phyloP scores from a whole-genome alignment of 2,113 vertebrate genomes.

The Oncorhynchus masou region DNA sequence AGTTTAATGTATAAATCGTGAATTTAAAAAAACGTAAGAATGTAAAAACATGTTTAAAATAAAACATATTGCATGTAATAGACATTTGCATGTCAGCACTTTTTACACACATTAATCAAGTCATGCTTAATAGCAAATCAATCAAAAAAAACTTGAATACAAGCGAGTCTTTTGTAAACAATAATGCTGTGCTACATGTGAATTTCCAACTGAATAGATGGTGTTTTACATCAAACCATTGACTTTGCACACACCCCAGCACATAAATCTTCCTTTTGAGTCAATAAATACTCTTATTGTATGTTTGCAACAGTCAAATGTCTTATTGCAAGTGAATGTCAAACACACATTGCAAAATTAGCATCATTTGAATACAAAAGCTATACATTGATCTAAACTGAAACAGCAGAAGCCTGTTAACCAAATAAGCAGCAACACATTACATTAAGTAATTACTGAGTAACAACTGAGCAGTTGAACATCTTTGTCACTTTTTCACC shows the following conservation, averaged over 20 bases:
- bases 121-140: slow-evolving; percentile 32
- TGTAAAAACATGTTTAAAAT: slow-evolving; percentile 26
- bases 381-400: slow-evolving; percentile 48
- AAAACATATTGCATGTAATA: slow-evolving; percentile 54
- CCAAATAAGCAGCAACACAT: slow-evolving; percentile 55
- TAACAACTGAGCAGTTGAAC: slow-evolving; percentile 7
- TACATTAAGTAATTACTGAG: slow-evolving; percentile 39
- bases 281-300: slow-evolving; percentile 19
- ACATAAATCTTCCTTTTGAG: slow-evolving; percentile 6
- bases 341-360: slow-evolving; percentile 5
- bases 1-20: slow-evolving; percentile 18
- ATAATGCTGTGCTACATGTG: slow-evolving; percentile 42
- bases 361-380: slow-evolving; percentile 19
- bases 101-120: slow-evolving; percentile 19
- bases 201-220: slow-evolving; percentile 21
- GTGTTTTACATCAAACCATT: slow-evolving; percentile 1
- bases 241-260: slow-evolving; percentile 27
- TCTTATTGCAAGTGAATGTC: slow-evolving; percentile 22
- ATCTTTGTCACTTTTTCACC: neutral
- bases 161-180: slow-evolving; percentile 49
- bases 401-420: slow-evolving; percentile 50
- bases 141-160: neutral
- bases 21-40: slow-evolving; percentile 33
- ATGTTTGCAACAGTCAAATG: slow-evolving; percentile 37
- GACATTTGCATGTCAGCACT: slow-evolving; percentile 35